Percentiles rank a stretch among this genome's conserved stretches.
Conservation (phyloP, 2,113 vertebrate genomes). For the Zosterops pallidus region DNA sequence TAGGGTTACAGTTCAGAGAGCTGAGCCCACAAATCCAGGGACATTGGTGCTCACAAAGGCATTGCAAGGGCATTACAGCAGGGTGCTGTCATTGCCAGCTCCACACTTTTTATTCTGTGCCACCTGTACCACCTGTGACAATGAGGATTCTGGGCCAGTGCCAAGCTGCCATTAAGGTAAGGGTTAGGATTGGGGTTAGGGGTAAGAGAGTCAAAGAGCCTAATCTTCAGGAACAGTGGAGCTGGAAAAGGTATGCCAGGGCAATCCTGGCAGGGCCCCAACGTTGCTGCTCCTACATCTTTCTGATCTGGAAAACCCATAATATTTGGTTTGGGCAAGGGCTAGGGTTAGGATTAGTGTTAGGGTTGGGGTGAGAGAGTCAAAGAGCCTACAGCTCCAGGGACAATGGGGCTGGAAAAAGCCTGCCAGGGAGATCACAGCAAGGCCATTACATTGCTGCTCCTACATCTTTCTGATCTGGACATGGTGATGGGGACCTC, state of each 20-base stretch:
- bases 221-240: not conserved
- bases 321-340: not conserved
- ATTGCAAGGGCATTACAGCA: not conserved
- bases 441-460: not conserved
- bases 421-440: accelerated
- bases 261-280: not conserved
- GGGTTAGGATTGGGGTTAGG: not conserved
- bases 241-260: not conserved
- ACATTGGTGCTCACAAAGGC: not conserved
- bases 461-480: not conserved
- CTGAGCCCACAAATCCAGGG: not conserved
- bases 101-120: not conserved
- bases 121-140: not conserved
- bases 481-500: not conserved
- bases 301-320: not conserved
- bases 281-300: not conserved
- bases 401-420: not conserved
- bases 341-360: no score
- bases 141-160: not conserved
- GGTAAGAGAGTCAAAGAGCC: not conserved
- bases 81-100: not conserved
- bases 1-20: not conserved
- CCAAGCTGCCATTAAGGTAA: not conserved
- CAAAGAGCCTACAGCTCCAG: not conserved
- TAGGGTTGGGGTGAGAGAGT: no score